phyloP scores from a whole-genome alignment of 2,797 vertebrate genomes.

The Bucorvus abyssinicus region DNA sequence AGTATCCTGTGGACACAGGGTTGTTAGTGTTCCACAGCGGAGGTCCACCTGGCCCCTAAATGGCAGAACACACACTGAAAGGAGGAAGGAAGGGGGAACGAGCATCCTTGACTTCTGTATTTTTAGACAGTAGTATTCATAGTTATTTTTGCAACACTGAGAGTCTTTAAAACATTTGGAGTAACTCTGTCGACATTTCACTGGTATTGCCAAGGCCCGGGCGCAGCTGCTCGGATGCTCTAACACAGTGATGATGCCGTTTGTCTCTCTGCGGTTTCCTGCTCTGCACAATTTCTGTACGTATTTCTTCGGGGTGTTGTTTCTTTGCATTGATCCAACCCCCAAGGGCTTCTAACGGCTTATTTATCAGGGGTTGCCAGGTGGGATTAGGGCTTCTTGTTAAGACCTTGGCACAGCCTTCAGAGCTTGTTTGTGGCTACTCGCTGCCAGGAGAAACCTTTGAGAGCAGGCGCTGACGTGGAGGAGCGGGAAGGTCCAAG shows the following conservation, averaged over 20 bases:
- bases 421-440: background rate
- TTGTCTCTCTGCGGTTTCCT: constrained; percentile 7
- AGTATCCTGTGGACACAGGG: background rate
- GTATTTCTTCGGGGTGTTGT: background rate
- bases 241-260: background rate
- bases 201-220: background rate
- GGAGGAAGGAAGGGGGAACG: background rate
- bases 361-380: background rate
- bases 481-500: background rate
- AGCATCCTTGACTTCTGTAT: background rate
- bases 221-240: background rate
- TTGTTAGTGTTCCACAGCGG: background rate
- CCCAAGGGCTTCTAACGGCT: background rate
- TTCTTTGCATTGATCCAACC: background rate
- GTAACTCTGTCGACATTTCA: background rate
- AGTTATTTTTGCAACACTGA: constrained; percentile 1
- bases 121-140: background rate
- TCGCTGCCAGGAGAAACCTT: background rate
- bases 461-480: background rate
- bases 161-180: constrained; percentile 11
- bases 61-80: background rate
- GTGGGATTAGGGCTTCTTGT: background rate
- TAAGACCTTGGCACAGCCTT: background rate
- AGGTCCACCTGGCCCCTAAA: background rate
- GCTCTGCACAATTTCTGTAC: background rate